Base-by-base conservation (phyloP, 64 coral and sea anemone genomes). In the Pocillopora damicornis region DNA sequence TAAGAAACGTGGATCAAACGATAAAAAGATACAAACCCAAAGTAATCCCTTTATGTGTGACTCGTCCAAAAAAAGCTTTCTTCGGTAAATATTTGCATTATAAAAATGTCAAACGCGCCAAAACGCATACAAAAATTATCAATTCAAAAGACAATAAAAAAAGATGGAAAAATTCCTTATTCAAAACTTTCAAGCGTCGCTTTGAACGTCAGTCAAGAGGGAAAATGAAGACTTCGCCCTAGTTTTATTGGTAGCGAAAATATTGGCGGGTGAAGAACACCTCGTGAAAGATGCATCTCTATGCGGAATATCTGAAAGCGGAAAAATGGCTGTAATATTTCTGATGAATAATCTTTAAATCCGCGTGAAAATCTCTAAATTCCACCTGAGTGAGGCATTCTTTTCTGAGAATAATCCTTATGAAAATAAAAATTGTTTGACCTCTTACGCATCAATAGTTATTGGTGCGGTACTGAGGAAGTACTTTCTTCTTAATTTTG, bases 61-160 rank as follows among this genome's bases (percentile, higher is more conserved):
- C 13, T 81, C 59, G 15, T 37, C 60, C 63, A 9, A 64, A 63
- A 0, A 66, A 18, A 34, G 63, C 61, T 67, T 38, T 67, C 35
- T 66, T 83, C 15, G 62, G 35, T 64, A 83, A 83, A 83, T 83
- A 83, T 83, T 83, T 83, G 38, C 63, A 37, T 58, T 9, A 57
- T 72, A 58, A 25, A 79, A 79, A 58, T 71, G 65, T 85, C 81
- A 85, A 58, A 71, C 4, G 37, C 35, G 5, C 66, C 80, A 30
- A 42, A 63, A 83, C 42, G 42, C 3, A 51, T 51, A 51, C 42
- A 51, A 77, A 15, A n/a, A 23, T 71, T 10, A 71, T 67, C 67
- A 71, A 6, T 18, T n/a, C 22, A 71, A 10, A 23, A 11, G 6
- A 67, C 0, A 67, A 20, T 20, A 67, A 22, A 67, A 6, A 15